Evolutionary conservation across 2,113 vertebrate genomes (phyloP).

Genomic region (Thalassoma bifasciatum): DNA sequence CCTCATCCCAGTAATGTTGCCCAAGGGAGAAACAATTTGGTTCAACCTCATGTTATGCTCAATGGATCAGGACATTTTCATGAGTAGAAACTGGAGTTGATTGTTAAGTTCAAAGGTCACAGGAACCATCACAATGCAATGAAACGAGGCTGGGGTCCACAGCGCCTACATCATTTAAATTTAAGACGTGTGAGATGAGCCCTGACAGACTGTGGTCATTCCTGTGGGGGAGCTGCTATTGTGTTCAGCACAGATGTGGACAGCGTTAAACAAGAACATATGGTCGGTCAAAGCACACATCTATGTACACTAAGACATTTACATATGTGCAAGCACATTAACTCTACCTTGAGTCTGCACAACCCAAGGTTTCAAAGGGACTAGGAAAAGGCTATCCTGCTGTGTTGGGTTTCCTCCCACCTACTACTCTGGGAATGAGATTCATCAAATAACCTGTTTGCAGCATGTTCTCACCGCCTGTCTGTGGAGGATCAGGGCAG

Average conservation of each 20-base stretch:
- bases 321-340: slow-evolving; percentile 20
- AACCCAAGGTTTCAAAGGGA: slow-evolving; percentile 60
- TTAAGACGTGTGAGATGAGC: slow-evolving; percentile 64
- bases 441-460: slow-evolving; percentile 58
- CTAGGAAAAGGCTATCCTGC: slow-evolving; percentile 57
- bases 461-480: slow-evolving; percentile 53
- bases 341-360: slow-evolving; percentile 14
- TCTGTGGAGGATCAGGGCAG: slow-evolving; percentile 44
- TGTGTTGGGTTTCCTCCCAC: slow-evolving; percentile 61
- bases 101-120: slow-evolving; percentile 56
- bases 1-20: slow-evolving; percentile 36
- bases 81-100: slow-evolving; percentile 47
- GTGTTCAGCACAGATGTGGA: slow-evolving; percentile 76
- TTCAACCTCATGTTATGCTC: not conserved
- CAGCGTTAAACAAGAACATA: slow-evolving; percentile 71
- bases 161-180: slow-evolving; percentile 72
- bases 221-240: slow-evolving; percentile 58
- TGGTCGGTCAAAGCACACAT: slow-evolving; percentile 52
- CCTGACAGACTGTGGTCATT: slow-evolving; percentile 73
- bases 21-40: slow-evolving; percentile 17
- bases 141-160: slow-evolving; percentile 46
- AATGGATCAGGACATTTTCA: slow-evolving; percentile 21
- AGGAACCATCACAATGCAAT: slow-evolving; percentile 44
- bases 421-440: slow-evolving; percentile 60
- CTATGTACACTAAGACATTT: slow-evolving; percentile 5